Base-by-base conservation (phyloP, 1,140 invertebrate species). In the Magallana angulata region DNA sequence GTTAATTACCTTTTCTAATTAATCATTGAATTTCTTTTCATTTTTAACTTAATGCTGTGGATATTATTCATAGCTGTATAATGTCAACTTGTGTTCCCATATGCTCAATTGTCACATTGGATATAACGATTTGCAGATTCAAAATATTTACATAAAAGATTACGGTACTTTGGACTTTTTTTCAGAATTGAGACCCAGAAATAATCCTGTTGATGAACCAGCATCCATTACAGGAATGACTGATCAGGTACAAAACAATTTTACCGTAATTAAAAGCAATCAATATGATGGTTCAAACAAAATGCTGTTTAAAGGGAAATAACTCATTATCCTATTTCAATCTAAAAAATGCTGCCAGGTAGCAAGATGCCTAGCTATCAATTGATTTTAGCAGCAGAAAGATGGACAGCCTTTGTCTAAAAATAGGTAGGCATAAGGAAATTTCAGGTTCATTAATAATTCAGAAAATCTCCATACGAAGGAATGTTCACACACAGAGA, bases 361-460 rank as follows among this genome's bases (percentile, higher is more conserved):
- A 76, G 68, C 36, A 12, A 48, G 68, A 30, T 24, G 14, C 60
- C 14, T 62, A 24, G 9, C 12, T 30, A 76, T 76, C 68, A 76
- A 76, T 76, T 76, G 68, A 76, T 76, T 71, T 76, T 76, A 12
- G 12, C 68, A 11, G 18, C 18, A 18, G 36, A 76, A 76, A 76
- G 68, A 76, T 76, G 68, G 68, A 76, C 68, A 9, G 68, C 68
- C 68, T 76, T 76, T 76, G 68, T 76, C 68, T 76, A 76, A 76
- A 30, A 30, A 36, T 76, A 76, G 18, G 68, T 36, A 12, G 24
- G 68, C 68, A 76, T 76, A 76, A 76, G 24, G 68, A 76, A 76
- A 30, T 76, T 76, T 76, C 68, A 18, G 24, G 24, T 76, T 76
- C 68, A 76, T 76, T 76, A 76, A 76, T 76, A 76, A 76, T 76